These are phyloP conservation scores for Tinea trinotella DNA, from an alignment of 2,888 invertebrate genomes.

Conservation along the genomic window DNA sequence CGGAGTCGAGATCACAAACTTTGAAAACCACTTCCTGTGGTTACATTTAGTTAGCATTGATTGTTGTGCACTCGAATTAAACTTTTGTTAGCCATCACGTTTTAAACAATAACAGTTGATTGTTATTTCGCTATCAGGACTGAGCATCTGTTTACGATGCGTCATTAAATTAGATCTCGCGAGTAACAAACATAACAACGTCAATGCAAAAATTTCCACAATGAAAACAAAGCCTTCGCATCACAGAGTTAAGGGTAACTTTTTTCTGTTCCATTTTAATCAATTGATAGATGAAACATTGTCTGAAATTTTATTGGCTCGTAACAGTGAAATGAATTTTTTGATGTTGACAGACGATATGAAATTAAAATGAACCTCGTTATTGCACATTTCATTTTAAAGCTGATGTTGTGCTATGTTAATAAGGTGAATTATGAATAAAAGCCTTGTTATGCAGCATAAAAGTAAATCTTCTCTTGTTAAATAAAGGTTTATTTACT, in stretches of 20 bases:
- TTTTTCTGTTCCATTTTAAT: slow-evolving; percentile 21
- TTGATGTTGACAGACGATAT: slow-evolving; percentile 31
- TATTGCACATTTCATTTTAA: slow-evolving; percentile 22
- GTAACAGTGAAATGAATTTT: slow-evolving; percentile 29
- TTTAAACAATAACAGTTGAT: slow-evolving; percentile 17
- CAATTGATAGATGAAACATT: slow-evolving; percentile 28
- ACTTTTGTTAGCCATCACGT: slow-evolving; percentile 13
- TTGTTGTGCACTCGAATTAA: not conserved
- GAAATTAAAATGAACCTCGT: slow-evolving; percentile 27
- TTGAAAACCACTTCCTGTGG: not conserved
- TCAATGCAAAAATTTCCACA: slow-evolving; percentile 22
- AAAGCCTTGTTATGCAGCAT: no score
- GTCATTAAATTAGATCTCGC: slow-evolving; percentile 31
- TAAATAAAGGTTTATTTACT: no score
- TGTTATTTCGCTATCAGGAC: slow-evolving; percentile 24
- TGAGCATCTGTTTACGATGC: slow-evolving; percentile 32
- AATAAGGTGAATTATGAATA: slow-evolving; percentile 1
- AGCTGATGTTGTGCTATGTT: not conserved
- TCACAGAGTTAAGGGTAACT: slow-evolving; percentile 21
- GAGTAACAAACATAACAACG: slow-evolving; percentile 23
- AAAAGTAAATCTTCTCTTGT: no score
- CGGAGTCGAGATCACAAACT: not conserved
- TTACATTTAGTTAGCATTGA: not conserved
- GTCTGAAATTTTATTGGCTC: slow-evolving; percentile 30
- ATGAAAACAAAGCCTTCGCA: slow-evolving; percentile 22